Conservation (phyloP, 2,797 vertebrate genomes). For the Tenualosa ilisha region DNA sequence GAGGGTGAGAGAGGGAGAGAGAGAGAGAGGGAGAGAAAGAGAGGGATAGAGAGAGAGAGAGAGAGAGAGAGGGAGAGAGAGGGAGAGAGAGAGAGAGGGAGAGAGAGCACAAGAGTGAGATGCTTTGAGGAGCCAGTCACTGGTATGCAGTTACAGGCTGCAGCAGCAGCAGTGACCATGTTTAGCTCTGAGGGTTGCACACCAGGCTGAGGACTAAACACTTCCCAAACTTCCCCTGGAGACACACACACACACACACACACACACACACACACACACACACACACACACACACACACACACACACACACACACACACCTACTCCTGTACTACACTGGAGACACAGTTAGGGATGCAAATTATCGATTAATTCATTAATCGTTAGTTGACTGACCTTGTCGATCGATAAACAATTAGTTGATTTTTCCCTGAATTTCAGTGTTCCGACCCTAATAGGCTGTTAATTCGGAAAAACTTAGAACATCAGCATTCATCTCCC, state of each 20-base stretch:
- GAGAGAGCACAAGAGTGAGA: not conserved
- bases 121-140: conserved; percentile 42
- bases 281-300: not conserved
- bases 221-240: not conserved
- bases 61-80: not conserved
- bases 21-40: not conserved
- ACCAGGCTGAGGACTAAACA: conserved; percentile 16
- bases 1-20: not conserved
- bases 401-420: too few species aligned
- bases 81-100: not conserved
- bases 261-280: not conserved
- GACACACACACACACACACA: not conserved
- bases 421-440: too few species aligned
- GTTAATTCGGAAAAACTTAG: too few species aligned
- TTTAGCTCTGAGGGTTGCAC: conserved; percentile 34
- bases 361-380: too few species aligned
- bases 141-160: not conserved
- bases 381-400: too few species aligned
- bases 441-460: too few species aligned
- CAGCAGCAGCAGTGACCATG: conserved; percentile 31
- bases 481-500: too few species aligned
- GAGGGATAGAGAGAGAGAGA: not conserved
- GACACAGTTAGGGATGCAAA: not conserved
- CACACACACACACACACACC: not conserved
- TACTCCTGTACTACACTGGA: too few species aligned